These are phyloP conservation scores for Sebastes schlegelii DNA, from an alignment of 2,113 vertebrate species.

Conservation along the genomic window DNA sequence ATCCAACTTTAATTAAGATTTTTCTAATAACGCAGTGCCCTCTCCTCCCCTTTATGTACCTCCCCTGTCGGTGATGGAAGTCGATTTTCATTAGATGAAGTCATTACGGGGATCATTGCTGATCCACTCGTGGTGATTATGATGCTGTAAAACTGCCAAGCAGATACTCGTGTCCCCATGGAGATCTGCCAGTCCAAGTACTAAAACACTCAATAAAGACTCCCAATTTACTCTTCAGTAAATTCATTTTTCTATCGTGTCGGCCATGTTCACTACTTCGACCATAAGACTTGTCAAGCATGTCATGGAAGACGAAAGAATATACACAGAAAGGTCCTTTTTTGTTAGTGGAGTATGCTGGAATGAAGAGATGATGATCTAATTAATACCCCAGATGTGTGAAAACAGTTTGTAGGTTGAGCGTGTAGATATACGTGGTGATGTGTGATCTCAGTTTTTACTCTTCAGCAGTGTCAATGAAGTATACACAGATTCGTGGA, in stretches of 20 bases:
- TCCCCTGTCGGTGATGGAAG: neutral
- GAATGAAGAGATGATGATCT: neutral
- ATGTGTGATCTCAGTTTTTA: neutral
- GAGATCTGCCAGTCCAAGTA: neutral
- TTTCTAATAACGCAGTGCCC: neutral
- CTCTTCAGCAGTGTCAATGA: too few relatives aligned
- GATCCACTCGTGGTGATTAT: neutral
- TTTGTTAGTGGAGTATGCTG: neutral
- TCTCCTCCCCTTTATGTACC: neutral
- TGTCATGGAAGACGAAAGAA: neutral
- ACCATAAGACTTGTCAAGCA: neutral
- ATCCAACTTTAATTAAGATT: too few relatives aligned
- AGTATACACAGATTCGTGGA: neutral
- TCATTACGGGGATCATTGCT: neutral
- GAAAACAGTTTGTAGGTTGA: neutral
- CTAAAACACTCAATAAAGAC: neutral
- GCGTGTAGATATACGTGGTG: too few relatives aligned
- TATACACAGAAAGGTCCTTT: too few relatives aligned
- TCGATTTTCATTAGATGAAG: neutral
- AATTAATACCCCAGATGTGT: constrained; percentile 14
- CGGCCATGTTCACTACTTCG: neutral
- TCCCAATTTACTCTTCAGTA: neutral
- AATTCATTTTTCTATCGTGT: neutral
- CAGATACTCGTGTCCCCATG: neutral
- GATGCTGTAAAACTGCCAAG: neutral